Evolutionary conservation across 1,140 invertebrate species (phyloP).

Genomic region (Pissodes strobi): DNA sequence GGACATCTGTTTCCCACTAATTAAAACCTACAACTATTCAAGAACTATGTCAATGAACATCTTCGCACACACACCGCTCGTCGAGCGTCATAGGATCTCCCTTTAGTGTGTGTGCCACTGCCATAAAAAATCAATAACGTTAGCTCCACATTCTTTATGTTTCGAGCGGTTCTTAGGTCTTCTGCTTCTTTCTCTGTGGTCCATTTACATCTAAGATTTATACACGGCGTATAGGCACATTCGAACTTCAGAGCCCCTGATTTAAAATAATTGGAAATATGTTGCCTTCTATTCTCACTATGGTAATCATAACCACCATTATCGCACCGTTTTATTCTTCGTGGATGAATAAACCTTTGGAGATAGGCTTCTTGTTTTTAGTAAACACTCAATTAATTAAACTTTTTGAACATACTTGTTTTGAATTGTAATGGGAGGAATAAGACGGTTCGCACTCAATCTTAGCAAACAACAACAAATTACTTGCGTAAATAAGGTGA

Average conservation of each 20-base stretch:
- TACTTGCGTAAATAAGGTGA: no score
- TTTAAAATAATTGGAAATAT: not conserved
- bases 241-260: not conserved
- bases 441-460: not conserved
- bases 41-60: no score
- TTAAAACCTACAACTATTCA: no score
- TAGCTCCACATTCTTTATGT: no score
- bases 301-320: not conserved
- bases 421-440: not conserved
- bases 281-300: no score
- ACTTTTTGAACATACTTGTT: not conserved
- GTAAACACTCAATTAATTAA: not conserved
- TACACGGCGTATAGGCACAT: not conserved
- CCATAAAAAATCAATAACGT: no score
- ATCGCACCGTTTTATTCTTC: not conserved
- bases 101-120: no score
- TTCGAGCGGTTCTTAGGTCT: no score
- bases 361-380: not conserved
- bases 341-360: not conserved
- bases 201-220: not conserved
- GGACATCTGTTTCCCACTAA: no score
- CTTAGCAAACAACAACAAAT: not conserved
- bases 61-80: no score
- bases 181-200: no score
- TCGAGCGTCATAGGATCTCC: no score